These are phyloP conservation scores for Ochropleura leucogaster DNA, from an alignment of 2,888 invertebrate genomes.

Conservation along the genomic window DNA sequence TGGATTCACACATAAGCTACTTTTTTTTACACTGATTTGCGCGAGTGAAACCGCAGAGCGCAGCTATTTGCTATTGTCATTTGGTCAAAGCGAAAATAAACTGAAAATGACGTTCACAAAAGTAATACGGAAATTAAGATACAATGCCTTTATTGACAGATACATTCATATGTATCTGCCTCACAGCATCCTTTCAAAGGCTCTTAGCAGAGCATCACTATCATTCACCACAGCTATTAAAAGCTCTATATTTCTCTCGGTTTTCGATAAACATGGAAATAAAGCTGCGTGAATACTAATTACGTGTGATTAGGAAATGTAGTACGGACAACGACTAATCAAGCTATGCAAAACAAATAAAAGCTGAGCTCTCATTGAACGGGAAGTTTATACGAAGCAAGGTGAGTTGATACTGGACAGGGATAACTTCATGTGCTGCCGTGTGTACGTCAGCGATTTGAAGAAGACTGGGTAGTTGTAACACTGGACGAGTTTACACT, in stretches of 20 bases:
- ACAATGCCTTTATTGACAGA: not conserved
- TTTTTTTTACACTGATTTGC: too few species aligned
- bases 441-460: slow-evolving; percentile 1
- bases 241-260: slow-evolving; percentile 50
- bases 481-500: slow-evolving; percentile 30
- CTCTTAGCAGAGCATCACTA: slow-evolving; percentile 35
- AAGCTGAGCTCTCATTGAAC: too few species aligned
- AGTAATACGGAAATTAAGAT: not conserved
- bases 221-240: slow-evolving; percentile 30
- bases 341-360: too few species aligned
- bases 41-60: too few species aligned
- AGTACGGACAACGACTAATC: not conserved
- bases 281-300: slow-evolving; percentile 61
- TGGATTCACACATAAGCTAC: too few species aligned
- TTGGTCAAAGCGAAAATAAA: not conserved
- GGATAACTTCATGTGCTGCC: too few species aligned
- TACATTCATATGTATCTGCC: not conserved
- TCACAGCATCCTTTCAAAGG: slow-evolving; percentile 5
- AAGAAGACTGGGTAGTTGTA: slow-evolving; percentile 21
- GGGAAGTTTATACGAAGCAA: too few species aligned
- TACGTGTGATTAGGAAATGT: slow-evolving; percentile 53
- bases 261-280: slow-evolving; percentile 60
- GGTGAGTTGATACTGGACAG: too few species aligned
- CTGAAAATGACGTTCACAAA: not conserved
- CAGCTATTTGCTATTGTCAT: too few species aligned